A percentile compares a stretch with the other conserved stretches of the same genome.
Evolutionary conservation across 2,888 invertebrate genomes (phyloP).

Genomic region (Sminthurinus aureus): DNA sequence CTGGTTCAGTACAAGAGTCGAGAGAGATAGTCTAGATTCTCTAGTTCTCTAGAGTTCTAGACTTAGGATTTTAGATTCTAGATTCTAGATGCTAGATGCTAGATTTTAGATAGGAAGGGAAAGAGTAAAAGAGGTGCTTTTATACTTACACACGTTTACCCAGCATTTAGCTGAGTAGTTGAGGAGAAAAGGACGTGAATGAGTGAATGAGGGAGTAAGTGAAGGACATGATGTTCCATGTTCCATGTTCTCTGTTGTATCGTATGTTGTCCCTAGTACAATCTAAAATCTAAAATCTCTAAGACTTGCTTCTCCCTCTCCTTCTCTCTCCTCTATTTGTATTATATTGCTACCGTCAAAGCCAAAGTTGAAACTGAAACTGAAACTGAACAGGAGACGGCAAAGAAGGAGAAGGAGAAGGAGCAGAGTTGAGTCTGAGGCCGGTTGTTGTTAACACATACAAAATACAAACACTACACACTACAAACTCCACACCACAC

Average conservation of each 20-base stretch:
- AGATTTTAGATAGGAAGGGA: neutral
- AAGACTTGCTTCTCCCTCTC: neutral
- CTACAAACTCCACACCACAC: neutral
- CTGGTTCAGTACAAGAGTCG: too few species aligned
- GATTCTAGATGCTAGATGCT: too few species aligned
- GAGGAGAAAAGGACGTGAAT: neutral
- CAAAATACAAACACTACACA: neutral
- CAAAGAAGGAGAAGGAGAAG: neutral
- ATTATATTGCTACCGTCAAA: neutral
- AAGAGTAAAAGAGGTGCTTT: conserved; percentile 2
- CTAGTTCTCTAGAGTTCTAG: too few species aligned
- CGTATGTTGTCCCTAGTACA: neutral
- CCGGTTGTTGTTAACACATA: neutral
- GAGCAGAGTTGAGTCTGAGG: neutral
- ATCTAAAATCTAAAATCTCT: neutral
- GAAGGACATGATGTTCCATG: neutral
- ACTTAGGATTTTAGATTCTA: neutral
- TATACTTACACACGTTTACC: neutral
- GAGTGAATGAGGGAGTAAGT: neutral
- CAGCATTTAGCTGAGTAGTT: too few species aligned
- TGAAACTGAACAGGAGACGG: neutral
- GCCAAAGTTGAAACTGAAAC: neutral
- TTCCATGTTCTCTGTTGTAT: neutral
- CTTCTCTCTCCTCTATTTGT: neutral
- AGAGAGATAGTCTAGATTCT: too few species aligned